phyloP scores from a whole-genome alignment of 2,113 vertebrate species.

The Malurus cyaneus region DNA sequence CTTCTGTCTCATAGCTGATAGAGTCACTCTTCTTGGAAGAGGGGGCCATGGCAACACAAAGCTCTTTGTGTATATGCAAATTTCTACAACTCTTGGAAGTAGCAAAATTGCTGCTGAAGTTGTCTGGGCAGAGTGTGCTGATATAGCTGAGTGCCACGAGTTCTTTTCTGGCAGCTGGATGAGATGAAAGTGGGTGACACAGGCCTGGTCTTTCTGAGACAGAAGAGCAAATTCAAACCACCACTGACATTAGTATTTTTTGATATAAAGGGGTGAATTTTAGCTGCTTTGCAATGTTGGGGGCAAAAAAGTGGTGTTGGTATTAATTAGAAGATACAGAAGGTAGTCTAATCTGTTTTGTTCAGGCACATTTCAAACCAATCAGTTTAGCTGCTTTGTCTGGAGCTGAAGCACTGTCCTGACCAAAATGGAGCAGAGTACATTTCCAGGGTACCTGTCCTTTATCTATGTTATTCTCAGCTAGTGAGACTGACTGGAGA shows the following conservation, averaged over 20 bases:
- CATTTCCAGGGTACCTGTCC: not conserved
- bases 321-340: not conserved
- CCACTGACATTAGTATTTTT: fast-evolving
- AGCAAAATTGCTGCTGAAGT: not conserved
- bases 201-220: not conserved
- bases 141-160: not conserved
- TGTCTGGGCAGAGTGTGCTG: not conserved
- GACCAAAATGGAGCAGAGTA: not conserved
- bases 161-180: not conserved
- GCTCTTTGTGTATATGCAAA: not conserved
- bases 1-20: not conserved
- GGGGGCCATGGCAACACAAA: not conserved
- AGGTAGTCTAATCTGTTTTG: not conserved
- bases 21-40: not conserved
- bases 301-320: not conserved
- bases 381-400: not conserved
- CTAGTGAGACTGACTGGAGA: not conserved
- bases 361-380: not conserved
- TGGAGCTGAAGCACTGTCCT: not conserved
- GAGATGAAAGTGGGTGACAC: fast-evolving
- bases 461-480: not conserved
- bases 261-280: not conserved
- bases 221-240: not conserved
- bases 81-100: not conserved
- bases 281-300: not conserved